phyloP scores from a whole-genome alignment of 1,140 invertebrate species.

The Spodoptera frugiperda region DNA sequence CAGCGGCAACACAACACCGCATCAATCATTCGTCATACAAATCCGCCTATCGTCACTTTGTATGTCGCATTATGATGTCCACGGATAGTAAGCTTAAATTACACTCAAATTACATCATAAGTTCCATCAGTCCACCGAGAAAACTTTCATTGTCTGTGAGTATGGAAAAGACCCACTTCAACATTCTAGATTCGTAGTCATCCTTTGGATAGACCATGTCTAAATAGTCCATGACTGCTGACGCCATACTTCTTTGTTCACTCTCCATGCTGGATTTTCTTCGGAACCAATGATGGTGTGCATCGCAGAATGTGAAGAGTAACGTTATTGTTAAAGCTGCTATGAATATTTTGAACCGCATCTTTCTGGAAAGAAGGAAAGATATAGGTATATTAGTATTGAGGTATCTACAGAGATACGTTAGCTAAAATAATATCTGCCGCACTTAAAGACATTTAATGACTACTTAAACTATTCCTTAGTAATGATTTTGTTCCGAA shows the following conservation, averaged over 20 bases:
- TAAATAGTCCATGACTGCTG: constrained; percentile 65
- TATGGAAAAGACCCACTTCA: constrained; percentile 71
- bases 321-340: background rate
- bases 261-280: constrained; percentile 8
- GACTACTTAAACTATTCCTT: too few relatives aligned
- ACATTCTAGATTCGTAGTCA: constrained; percentile 65
- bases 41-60: too few relatives aligned
- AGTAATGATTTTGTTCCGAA: too few relatives aligned
- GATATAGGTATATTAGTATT: background rate
- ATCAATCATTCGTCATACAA: too few relatives aligned
- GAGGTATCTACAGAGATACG: too few relatives aligned
- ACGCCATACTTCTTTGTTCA: constrained; percentile 62
- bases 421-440: too few relatives aligned
- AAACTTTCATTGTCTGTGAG: constrained; percentile 61
- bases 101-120: constrained; percentile 25
- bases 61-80: too few relatives aligned
- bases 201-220: constrained; percentile 74
- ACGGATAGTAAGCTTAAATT: too few relatives aligned
- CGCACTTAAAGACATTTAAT: too few relatives aligned
- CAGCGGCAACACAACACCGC: too few relatives aligned
- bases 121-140: background rate
- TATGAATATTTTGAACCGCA: background rate
- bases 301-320: constrained; percentile 3
- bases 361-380: constrained; percentile 23
- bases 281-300: constrained; percentile 2